Conservation (phyloP, 2,113 vertebrate genomes). For the Tetrao urogallus region DNA sequence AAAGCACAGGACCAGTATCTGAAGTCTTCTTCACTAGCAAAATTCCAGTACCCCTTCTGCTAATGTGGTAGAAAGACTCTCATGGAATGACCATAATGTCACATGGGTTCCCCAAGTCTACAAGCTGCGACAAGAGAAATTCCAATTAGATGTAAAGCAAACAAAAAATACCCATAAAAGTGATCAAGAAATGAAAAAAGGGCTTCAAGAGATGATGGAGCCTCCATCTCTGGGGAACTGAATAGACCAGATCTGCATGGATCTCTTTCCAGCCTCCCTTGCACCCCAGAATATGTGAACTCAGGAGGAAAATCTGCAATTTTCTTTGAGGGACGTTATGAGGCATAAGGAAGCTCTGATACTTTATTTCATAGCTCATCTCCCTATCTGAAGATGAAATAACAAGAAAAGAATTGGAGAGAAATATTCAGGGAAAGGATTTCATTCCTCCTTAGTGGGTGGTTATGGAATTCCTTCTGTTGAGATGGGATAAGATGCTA, state of each 20-base stretch:
- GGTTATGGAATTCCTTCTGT: neutral
- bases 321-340: neutral
- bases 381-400: neutral
- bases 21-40: neutral
- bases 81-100: neutral
- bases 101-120: neutral
- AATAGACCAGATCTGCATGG: neutral
- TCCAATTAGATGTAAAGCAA: neutral
- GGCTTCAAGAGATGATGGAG: neutral
- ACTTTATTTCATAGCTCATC: neutral
- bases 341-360: neutral
- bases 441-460: neutral
- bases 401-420: neutral
- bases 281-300: neutral
- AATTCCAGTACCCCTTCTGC: neutral
- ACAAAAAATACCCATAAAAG: rapidly evolving
- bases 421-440: neutral
- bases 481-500: neutral
- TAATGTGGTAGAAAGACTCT: neutral
- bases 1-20: neutral
- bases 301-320: neutral
- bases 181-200: neutral
- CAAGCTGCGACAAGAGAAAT: neutral
- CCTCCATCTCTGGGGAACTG: neutral
- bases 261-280: neutral